Evolutionary conservation across 2,797 vertebrate species (phyloP).

Genomic region (Gallinago nigripennis): DNA sequence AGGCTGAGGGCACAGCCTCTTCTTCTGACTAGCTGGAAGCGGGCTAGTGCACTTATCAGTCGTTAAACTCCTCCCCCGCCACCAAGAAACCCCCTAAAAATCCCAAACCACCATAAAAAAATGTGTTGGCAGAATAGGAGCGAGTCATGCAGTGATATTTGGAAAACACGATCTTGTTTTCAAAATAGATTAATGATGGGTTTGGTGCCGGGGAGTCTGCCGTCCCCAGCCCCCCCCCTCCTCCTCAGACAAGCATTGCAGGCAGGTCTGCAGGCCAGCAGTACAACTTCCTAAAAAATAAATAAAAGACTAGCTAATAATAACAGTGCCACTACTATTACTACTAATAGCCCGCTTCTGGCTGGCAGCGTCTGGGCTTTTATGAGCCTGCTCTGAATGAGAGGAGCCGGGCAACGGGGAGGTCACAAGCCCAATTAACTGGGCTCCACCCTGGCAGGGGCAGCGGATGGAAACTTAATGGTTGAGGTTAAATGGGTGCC

Average conservation of each 20-base stretch:
- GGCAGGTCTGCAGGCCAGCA: slow-evolving; percentile 40
- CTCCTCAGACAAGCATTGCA: neutral
- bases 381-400: neutral
- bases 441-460: neutral
- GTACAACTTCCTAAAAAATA: slow-evolving; percentile 44
- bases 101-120: slow-evolving; percentile 58
- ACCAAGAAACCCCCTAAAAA: slow-evolving; percentile 65
- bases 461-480: neutral
- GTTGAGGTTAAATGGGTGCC: neutral
- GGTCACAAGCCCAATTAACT: neutral
- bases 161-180: slow-evolving; percentile 61
- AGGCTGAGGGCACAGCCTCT: neutral
- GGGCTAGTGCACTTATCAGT: neutral
- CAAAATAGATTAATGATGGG: slow-evolving; percentile 49
- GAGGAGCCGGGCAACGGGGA: neutral
- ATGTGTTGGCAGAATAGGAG: neutral
- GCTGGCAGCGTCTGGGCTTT: neutral
- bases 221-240: neutral
- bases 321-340: slow-evolving; percentile 30
- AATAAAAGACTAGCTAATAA: slow-evolving; percentile 54
- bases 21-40: neutral
- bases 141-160: slow-evolving; percentile 47
- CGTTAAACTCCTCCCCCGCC: slow-evolving; percentile 2
- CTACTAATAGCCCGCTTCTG: neutral
- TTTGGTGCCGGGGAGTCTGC: slow-evolving; percentile 44